Percentiles rank a stretch among this genome's conserved stretches.
Conservation (phyloP, 2,797 vertebrate genomes). For the Synaphobranchus kaupii region DNA sequence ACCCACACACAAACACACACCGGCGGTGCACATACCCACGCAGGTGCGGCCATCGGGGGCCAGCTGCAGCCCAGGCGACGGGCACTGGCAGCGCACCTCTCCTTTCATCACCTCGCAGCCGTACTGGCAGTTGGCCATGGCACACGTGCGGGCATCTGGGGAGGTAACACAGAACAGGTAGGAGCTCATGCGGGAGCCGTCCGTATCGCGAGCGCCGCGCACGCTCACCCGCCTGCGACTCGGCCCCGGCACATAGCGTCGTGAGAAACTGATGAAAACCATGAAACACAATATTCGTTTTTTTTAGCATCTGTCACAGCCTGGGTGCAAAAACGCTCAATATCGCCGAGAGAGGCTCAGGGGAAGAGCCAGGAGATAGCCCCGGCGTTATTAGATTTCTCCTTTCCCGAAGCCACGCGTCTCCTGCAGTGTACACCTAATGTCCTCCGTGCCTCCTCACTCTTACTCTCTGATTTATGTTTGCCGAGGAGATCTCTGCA, state of each 20-base stretch:
- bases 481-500: background rate
- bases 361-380: conserved; percentile 56
- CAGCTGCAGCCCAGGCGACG: conserved; percentile 91
- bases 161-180: conserved; percentile 37
- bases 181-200: background rate
- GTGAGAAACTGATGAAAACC: background rate
- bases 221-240: conserved; percentile 28
- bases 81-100: conserved; percentile 91
- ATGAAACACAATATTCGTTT: background rate
- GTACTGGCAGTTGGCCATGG: conserved; percentile 97
- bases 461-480: background rate
- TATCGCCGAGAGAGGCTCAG: background rate
- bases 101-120: conserved; percentile 94
- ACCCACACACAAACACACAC: background rate
- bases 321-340: background rate
- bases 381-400: conserved; percentile 64
- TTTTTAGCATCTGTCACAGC: background rate
- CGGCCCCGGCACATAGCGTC: background rate
- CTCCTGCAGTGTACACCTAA: conserved; percentile 28
- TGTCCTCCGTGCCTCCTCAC: background rate
- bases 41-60: conserved; percentile 92
- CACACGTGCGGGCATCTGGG: conserved; percentile 84
- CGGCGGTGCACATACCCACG: conserved; percentile 77
- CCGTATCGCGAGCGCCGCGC: background rate
- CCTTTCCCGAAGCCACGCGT: conserved; percentile 40